These are phyloP conservation scores for Anthrax anthrax DNA, from an alignment of 2,888 invertebrate genomes.

Conservation along the genomic window DNA sequence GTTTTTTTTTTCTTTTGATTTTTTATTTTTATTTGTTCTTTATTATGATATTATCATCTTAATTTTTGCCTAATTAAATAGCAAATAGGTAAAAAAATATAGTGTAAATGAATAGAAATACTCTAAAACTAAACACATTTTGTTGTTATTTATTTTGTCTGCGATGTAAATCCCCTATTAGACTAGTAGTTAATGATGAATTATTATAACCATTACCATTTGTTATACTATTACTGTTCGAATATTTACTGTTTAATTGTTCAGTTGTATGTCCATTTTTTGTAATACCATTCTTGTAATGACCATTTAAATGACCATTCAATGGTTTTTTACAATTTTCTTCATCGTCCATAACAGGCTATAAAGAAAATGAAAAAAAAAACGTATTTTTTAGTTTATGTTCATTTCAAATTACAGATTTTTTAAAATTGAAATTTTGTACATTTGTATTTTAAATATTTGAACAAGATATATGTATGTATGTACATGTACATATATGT, in stretches of 20 bases:
- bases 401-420: too few relatives aligned
- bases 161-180: neutral
- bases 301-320: conserved; percentile 26
- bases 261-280: conserved; percentile 16
- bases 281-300: conserved; percentile 21
- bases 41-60: too few relatives aligned
- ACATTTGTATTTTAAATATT: too few relatives aligned
- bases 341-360: conserved; percentile 52
- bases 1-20: too few relatives aligned
- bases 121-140: neutral
- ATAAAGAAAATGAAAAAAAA: conserved; percentile 20
- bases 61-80: too few relatives aligned
- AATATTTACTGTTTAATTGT: conserved; percentile 14
- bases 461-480: too few relatives aligned
- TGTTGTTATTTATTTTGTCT: neutral
- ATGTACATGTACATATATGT: too few relatives aligned
- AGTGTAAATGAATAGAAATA: neutral
- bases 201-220: conserved; percentile 17
- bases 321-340: conserved; percentile 22
- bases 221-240: conserved; percentile 27
- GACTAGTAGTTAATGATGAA: neutral
- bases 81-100: neutral
- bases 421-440: too few relatives aligned
- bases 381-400: too few relatives aligned
- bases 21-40: too few relatives aligned